These are phyloP conservation scores for Amiota minor DNA, from an alignment of 2,888 invertebrate genomes.

Conservation along the genomic window DNA sequence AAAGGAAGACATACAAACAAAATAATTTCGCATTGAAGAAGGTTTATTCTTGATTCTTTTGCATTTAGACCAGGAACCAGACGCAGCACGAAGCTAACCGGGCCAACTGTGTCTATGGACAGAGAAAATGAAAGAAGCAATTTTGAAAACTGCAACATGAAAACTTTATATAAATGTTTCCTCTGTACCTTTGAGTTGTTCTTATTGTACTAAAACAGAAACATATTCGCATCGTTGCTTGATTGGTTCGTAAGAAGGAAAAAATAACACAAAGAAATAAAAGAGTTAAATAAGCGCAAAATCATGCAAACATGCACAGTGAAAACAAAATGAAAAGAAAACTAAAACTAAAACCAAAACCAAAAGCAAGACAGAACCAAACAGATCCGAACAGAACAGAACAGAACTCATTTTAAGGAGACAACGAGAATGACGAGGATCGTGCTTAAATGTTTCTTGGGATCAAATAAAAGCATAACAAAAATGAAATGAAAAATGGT, in stretches of 20 bases:
- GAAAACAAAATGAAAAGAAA: not conserved
- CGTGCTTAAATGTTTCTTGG: conserved; percentile 64
- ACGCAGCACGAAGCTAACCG: conserved; percentile 45
- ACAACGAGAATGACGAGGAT: conserved; percentile 56
- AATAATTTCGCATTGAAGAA: conserved; percentile 63
- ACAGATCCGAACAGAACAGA: conserved; percentile 37
- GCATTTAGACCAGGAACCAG: conserved; percentile 53
- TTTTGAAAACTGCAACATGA: conserved; percentile 32
- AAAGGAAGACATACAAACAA: conserved; percentile 40
- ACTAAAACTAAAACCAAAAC: not conserved
- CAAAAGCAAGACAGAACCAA: not conserved
- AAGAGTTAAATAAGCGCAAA: conserved; percentile 40
- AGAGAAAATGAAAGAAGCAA: conserved; percentile 15
- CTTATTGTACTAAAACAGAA: conserved; percentile 23
- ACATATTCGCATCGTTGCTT: conserved; percentile 35
- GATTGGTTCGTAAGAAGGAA: conserved; percentile 57
- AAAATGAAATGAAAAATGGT: conserved; percentile 39
- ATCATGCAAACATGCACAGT: conserved; percentile 42
- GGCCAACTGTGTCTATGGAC: not conserved
- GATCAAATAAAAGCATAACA: not conserved
- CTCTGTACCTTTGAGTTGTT: too few species aligned
- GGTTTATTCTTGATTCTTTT: not conserved
- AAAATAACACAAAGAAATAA: conserved; percentile 43
- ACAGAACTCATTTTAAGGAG: conserved; percentile 63
- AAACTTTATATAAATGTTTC: conserved; percentile 2